Evolutionary conservation across 2,797 vertebrate species (phyloP), one percentile per base, ranked within the genome.

Genomic region (Protonibea diacanthus): DNA sequence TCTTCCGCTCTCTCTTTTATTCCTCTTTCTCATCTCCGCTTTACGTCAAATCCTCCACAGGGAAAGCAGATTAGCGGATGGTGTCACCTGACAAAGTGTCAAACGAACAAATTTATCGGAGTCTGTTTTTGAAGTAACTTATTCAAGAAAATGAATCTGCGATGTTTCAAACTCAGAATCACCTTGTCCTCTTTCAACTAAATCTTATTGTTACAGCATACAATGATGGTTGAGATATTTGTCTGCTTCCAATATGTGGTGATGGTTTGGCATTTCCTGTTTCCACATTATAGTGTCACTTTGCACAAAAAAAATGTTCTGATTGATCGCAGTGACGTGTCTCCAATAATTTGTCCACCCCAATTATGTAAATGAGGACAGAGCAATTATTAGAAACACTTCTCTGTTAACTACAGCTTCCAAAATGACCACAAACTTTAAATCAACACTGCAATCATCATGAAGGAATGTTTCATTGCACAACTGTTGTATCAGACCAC

Each of bases 1-100:
- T 49, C 38, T 62, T 81, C 69, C 63, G 60, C 44, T 59, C 56
- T 61, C 53, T 67, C 47, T 40, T 44, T 57, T 80, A 52, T 61
- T 65, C 59, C 17, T n/a, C 53, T 17, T 21, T 62, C 40, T 72
- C 49, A 23, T 68, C 64, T 72, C 12, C 18, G 70, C 73, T 59
- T 33, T 25, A 45, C 56, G 48, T 66, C 53, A 71, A 9, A 58
- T 56, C 29, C 55, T 38, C 53, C 29, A 4, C 0, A 1, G 11
- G 11, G 42, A 76, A 25, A 53, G 40, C 17, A 1, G 45, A 59
- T 74, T 18, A 40, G 57, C 52, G 18, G 38, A 57, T 58, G 29
- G 51, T 45, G 59, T 74, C 55, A 57, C 61, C 21, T 47, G 62
- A 23, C 62, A 25, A 25, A 29, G 75, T 56, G 0, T 21, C 33